Evolutionary conservation across 2,797 vertebrate species (phyloP), one percentile per base, ranked within the genome.

Genomic region (Spheniscus humboldti): DNA sequence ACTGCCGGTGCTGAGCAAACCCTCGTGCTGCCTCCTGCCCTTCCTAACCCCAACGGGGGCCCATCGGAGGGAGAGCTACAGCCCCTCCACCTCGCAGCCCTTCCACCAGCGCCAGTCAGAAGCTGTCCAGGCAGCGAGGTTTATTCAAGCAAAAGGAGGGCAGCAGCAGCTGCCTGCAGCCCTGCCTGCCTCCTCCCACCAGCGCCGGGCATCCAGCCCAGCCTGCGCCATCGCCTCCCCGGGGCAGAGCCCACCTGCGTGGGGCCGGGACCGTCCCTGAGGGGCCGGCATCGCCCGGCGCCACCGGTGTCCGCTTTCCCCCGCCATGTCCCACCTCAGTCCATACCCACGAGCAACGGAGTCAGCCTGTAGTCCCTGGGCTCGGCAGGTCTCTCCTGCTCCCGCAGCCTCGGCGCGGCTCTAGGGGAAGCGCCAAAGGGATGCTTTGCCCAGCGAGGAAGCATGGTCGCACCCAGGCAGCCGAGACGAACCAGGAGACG

Each of bases 71-170:
- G 33, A 5, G 52, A 17, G 30, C 60, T 13, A 0, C 37, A 18
- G 48, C 53, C 48, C 39, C 19, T 31, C 47, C 33, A 7, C 13
- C 71, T 81, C 4, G 7, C 81, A 11, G 39, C 72, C 82, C 53
- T 84, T 50, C 86, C 94, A 57, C 55, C 90, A 53, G 75, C 68
- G 17, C 20, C 88, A 62, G 81, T 23, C 90, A 72, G 89, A 37
- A 68, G 85, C 92, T 67, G 84, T 33, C 68, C 88, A 39, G 72
- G 89, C 84, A 75, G 78, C 0, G 13, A 35, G 52, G 88, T 12
- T 94, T 79, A 96, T 25, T 95, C 93, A 95, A 96, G 94, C 94
- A 75, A 95, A 97, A 96, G 89, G 81, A 95, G 95, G 95, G 82
- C 92, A 95, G 90, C 71, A 64, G 90, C 90, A 79, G 78, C 94